Evolutionary conservation across 30 jellyfish, hydroid and myxozoan genomes (phyloP), one percentile per base, ranked within the genome.

Genomic region (Morbakka virulenta): DNA sequence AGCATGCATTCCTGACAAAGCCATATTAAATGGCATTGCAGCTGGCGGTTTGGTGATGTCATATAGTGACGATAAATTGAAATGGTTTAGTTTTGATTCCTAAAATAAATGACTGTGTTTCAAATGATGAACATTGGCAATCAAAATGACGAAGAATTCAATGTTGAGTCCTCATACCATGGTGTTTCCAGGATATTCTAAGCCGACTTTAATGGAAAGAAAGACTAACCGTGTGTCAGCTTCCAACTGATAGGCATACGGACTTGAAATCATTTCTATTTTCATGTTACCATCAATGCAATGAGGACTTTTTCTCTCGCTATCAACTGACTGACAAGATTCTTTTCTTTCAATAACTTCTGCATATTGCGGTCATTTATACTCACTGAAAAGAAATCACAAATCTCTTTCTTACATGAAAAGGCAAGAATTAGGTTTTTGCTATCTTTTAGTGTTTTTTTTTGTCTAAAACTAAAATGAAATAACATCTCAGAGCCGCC

Each of bases 191-290:
- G 64, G 76, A 66, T 66, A 11, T 66, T 66, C 78, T 21, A 9
- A 23, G 78, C 34, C 78, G 20, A 28, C 26, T 14, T 66, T 53
- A 14, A 20, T 66, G 31, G 78, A 25, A 29, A 29, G 78, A 62
- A 66, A 66, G 27, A 66, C 34, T 62, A 66, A 25, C 20, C 78
- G 31, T 22, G 78, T 66, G 70, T 66, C 78, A 23, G 78, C 78
- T 29, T 66, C 70, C 78, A 66, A 66, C 27, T 66, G 78, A 66
- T 66, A 66, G 21, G 62, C 57, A 22, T 66, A 21, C 21, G 34
- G 78, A 47, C 78, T 3, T 1, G 78, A 22, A 66, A 66, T 13
- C 31, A 13, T 66, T 28, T 66, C 78, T 14, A 66, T 62, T 22
- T 66, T 32, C 78, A 66, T 29, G 61, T 25, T 6, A 29, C 78